Evolutionary conservation across 1,140 invertebrate species (phyloP).

Genomic region (Choristoneura fumiferana): DNA sequence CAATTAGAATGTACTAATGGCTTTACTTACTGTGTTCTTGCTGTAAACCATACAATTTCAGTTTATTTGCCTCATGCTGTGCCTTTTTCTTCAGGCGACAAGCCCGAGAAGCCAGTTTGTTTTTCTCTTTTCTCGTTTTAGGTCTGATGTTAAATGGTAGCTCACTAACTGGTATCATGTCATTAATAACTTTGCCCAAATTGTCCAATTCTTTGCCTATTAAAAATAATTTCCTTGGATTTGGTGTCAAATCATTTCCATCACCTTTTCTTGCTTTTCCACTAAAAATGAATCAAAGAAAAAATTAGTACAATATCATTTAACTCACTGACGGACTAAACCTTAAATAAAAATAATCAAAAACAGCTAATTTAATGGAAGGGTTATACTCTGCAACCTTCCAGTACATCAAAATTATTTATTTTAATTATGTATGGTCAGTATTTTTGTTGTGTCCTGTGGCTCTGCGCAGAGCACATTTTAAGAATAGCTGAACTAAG

Average conservation of each 20-base stretch:
- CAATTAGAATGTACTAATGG: no score
- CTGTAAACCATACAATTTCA: conserved; percentile 96
- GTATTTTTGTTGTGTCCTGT: no score
- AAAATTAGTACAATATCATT: no score
- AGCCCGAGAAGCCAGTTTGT: conserved; percentile 97
- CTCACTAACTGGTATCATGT: conserved; percentile 96
- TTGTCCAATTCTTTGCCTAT: conserved; percentile 97
- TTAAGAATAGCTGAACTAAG: no score
- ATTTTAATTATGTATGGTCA: no score
- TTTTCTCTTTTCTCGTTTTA: conserved; percentile 97
- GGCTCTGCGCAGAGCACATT: no score
- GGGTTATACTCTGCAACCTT: no score
- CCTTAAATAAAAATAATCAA: no score
- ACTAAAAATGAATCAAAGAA: conserved; percentile 77
- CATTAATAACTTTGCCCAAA: conserved; percentile 93
- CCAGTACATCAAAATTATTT: no score
- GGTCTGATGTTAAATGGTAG: conserved; percentile 92
- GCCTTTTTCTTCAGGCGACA: conserved; percentile 97
- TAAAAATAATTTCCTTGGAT: conserved; percentile 92
- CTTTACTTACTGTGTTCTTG: conserved; percentile 92
- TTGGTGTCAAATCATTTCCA: conserved; percentile 97
- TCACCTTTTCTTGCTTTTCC: conserved; percentile 98
- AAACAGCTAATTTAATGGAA: no score
- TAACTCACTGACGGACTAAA: no score
- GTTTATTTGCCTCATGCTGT: conserved; percentile 96